Evolutionary conservation across 2,888 invertebrate genomes (phyloP), one percentile per base, ranked within the genome.

Genomic region (Yponomeuta plumbellus): DNA sequence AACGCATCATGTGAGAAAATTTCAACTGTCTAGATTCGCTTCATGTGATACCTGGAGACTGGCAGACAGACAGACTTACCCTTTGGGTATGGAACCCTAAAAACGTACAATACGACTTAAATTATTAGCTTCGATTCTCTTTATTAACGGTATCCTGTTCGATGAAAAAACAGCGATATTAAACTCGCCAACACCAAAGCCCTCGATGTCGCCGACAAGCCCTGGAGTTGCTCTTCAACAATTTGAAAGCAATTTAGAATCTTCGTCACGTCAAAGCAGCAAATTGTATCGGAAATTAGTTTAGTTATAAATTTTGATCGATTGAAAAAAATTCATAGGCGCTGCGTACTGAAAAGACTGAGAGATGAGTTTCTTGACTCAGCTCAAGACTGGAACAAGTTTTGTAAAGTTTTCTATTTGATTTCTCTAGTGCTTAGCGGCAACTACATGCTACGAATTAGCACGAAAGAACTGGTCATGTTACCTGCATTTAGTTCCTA

Each of bases 401-500:
- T 59, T 59, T 59, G 1, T 21, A 58, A 58, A 44, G 66, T 70
- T 71, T 71, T 70, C 65, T 73, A 77, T 79, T 76, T 80, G 77
- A 74, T 77, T 81, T 83, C 73, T 79, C 80, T 76, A 74, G 79
- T 80, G 73, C 70, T 73, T 68, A 74, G 44, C 44, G 44, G 34
- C 34, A 34, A 34, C 34, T 34, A 72, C 71, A 74, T 21, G 22
- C 23, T 59, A 23, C 21, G 21, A 57, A 71, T 73, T 72, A 67
- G 63, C 67, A 70, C 67, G 68, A 68, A 71, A 69, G 68, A 73
- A 76, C 77, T 71, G 71, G 74, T 77, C 71, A 68, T 71, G 74
- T 74, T 71, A 71, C 68, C 69, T 67, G 69, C 76, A 13, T 11
- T 59, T 71, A 69, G 68, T 76, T 76, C 72, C 68, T 68, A 71